Percentiles rank a stretch among this genome's conserved stretches.
Conservation (phyloP, 2,797 vertebrate species). For the Acanthurus lineatus region DNA sequence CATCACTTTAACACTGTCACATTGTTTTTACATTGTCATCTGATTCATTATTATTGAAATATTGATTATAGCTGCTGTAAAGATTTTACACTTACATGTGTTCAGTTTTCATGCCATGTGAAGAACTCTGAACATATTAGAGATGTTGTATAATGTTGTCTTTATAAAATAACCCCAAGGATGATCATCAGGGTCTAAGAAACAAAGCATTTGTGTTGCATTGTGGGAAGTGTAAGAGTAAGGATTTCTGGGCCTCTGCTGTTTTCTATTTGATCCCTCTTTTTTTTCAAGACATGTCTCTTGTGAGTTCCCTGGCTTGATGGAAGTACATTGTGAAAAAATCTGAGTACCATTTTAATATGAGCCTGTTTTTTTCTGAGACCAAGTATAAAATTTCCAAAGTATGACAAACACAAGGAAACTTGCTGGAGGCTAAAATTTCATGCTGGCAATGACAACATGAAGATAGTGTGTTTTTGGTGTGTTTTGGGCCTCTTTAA, state of each 20-base stretch:
- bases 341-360: neutral
- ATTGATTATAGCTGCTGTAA: too few relatives aligned
- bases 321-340: neutral
- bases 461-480: neutral
- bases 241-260: neutral
- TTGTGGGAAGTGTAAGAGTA: neutral
- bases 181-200: neutral
- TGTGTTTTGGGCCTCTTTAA: neutral
- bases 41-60: too few relatives aligned
- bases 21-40: neutral
- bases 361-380: neutral
- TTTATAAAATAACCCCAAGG: too few relatives aligned
- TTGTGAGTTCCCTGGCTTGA: neutral
- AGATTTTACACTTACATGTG: too few relatives aligned
- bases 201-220: neutral
- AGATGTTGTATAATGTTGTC: too few relatives aligned
- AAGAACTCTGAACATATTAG: too few relatives aligned
- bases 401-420: neutral
- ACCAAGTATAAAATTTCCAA: conserved; percentile 2
- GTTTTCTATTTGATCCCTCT: neutral
- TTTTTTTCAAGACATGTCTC: neutral
- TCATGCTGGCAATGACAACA: neutral
- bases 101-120: too few relatives aligned
- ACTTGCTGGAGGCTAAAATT: neutral
- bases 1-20: neutral